Evolutionary conservation across 2,888 invertebrate genomes (phyloP), one percentile per base, ranked within the genome.

Genomic region (Brenthis hecate): DNA sequence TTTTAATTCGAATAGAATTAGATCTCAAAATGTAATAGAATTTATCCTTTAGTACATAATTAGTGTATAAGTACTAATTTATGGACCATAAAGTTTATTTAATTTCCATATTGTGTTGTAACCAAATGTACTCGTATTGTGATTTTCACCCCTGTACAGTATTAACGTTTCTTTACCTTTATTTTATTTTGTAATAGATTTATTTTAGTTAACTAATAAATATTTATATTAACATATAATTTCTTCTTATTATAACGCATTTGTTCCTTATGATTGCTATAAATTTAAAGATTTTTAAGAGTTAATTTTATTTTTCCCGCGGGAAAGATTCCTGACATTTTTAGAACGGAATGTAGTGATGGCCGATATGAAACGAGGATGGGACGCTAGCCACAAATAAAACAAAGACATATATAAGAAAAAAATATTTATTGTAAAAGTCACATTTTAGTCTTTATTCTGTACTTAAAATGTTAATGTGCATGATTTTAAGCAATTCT

Each of bases 191-290:
- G 51, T 32, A 16, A 23, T 64, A 62, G 55, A 67, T 60, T 61
- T 57, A 68, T 68, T 65, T 56, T 50, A 60, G 51, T 51, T 56
- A 32, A 48, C 47, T 71, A 69, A 69, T 69, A 71, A 66, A 71
- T 66, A 66, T 63, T 62, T 56, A 56, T 55, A 64, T 55, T 23
- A 56, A 43, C 11, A 43, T 2, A 58, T 14, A 64, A 43, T 19
- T 32, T 55, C 0, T 36, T 28, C 2, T 48, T 60, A 28, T 60
- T 60, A 13, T n/a, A 3, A 57, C 19, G 13, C 8, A 13, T 19
- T 54, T 16, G 36, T 14, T 16, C 0, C 13, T 32, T 32, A 19
- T 19, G 19, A 19, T 19, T 19, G 19, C 19, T 19, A 28, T 28
- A 4, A 28, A 28, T 28, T 28, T 28, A 28, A 28, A 4, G 28